Conservation (phyloP, 2,113 vertebrate genomes). For the Coptodon rendalli region DNA sequence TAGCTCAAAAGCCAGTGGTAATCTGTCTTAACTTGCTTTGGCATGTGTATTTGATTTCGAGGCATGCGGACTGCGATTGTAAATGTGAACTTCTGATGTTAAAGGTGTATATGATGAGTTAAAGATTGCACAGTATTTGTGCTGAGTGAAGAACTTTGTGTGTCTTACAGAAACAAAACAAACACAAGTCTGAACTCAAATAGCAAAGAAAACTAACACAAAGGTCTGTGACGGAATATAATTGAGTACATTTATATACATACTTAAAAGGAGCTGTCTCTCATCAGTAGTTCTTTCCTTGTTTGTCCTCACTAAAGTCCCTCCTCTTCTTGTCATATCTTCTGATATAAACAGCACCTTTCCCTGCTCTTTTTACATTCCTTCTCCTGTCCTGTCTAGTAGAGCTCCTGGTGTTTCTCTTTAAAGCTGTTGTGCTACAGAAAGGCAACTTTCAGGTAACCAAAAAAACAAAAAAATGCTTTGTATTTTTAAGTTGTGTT, state of each 20-base stretch:
- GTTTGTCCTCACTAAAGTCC: neutral
- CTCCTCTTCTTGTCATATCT: neutral
- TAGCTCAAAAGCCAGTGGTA: neutral
- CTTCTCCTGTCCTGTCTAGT: neutral
- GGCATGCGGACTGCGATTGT: neutral
- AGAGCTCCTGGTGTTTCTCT: neutral
- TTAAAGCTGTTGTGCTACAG: neutral
- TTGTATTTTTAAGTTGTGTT: neutral
- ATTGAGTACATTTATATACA: neutral
- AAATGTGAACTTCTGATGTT: neutral
- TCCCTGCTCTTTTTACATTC: neutral
- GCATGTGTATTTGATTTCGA: neutral
- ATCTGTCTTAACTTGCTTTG: neutral
- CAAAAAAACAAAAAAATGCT: neutral
- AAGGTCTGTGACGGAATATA: neutral
- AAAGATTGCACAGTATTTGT: neutral
- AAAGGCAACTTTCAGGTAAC: neutral
- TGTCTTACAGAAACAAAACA: neutral
- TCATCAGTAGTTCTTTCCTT: rapidly evolving
- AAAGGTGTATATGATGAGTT: neutral
- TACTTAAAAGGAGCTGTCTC: neutral
- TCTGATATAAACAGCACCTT: neutral
- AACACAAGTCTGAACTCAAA: neutral
- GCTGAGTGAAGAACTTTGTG: neutral
- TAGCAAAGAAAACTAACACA: neutral